Evolutionary conservation across 1,140 invertebrate species (phyloP), one percentile per base, ranked within the genome.

Genomic region (Oedothorax gibbosus): DNA sequence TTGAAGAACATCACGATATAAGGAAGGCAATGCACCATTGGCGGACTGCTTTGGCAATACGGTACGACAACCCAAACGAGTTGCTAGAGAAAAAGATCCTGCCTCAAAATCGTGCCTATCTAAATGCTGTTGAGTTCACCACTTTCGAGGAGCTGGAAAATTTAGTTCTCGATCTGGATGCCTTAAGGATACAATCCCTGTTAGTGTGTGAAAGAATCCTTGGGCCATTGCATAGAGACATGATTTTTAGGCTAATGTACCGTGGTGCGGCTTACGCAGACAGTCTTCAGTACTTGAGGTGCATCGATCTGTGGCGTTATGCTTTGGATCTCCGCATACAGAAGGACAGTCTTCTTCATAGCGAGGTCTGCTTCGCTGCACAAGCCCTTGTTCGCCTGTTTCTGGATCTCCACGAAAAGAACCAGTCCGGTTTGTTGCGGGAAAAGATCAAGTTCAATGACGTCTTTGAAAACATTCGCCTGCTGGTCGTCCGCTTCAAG

Each of bases 231-330:
- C 96, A 97, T 89, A 96, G 96, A 90, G 95, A 97, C 89, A 95
- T 94, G 81, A 92, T 97, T n/a, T 96, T 95, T 85, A 92, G 95
- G 56, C 86, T 93, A 4, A 93, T 93, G 92, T 93, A 92, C 88
- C 21, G 95, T 81, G 96, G 96, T 60, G 96, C 96, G 7, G 93
- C 95, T 0, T 97, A 96, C 90, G 96, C 95, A 0, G 96, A 97
- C 89, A 93, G 95, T 20, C 90, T 95, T 84, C 93, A 95, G 85
- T 95, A 96, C 90, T 95, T 96, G 88, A 91, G 94, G 75, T 97
- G 96, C 89, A 95, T 97, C 83, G 94, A 96, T 90, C 90, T 97
- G 18, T 97, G 96, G 96, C 91, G 92, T 83, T 93, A 95, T 90
- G 94, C 94, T 51, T 90, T 97, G 18, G 93, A 96, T 89, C 93